These are phyloP conservation scores for Ceriagrion tenellum DNA, from an alignment of 2,888 invertebrate species.

Conservation along the genomic window DNA sequence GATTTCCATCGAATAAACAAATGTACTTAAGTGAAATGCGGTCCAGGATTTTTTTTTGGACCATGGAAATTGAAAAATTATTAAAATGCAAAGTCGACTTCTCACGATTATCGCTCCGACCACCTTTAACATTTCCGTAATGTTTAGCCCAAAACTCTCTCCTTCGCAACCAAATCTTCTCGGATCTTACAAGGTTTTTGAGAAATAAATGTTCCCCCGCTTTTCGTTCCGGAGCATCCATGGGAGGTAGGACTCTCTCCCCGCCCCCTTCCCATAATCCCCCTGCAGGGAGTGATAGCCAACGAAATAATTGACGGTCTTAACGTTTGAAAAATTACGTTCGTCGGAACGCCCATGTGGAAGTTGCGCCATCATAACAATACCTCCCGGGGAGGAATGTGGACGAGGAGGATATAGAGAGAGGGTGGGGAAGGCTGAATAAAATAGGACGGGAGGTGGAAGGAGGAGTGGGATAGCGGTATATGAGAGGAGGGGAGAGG, in stretches of 20 bases:
- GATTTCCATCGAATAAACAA: too few species aligned
- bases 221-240: not conserved
- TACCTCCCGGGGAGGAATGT: not conserved
- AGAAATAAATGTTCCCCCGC: not conserved
- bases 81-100: too few species aligned
- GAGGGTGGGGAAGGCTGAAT: not conserved
- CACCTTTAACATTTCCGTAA: too few species aligned
- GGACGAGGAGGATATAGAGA: not conserved
- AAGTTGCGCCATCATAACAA: not conserved
- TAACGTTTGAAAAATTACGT: not conserved
- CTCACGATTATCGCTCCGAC: too few species aligned
- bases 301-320: slow-evolving; percentile 20
- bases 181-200: not conserved
- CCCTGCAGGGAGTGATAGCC: not conserved
- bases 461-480: not conserved
- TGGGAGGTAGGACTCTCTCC: too few species aligned
- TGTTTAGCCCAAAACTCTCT: too few species aligned
- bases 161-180: not conserved
- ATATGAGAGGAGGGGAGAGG: not conserved
- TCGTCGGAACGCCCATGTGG: not conserved
- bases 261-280: too few species aligned
- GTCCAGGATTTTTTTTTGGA: too few species aligned
- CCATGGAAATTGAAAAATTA: too few species aligned
- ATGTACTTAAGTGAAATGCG: too few species aligned
- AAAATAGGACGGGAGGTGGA: not conserved